phyloP scores from a whole-genome alignment of 2,113 vertebrate species.

The Coryphaenoides rupestris region DNA sequence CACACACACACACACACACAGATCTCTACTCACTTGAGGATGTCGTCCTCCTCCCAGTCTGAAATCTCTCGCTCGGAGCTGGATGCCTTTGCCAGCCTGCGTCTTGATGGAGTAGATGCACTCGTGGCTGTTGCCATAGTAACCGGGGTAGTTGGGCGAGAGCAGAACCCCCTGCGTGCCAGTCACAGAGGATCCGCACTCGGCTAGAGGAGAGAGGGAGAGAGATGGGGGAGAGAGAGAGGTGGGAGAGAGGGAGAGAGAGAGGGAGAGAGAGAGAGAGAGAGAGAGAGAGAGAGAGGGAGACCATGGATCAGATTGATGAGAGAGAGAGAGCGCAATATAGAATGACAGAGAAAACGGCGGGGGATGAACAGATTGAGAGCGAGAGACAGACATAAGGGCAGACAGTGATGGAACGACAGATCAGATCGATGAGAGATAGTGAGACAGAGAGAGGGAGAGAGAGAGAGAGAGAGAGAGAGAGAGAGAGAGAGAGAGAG shows the following conservation, averaged over 20 bases:
- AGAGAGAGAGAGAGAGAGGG: not conserved
- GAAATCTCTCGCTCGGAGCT: constrained; percentile 88
- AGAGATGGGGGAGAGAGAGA: constrained; percentile 27
- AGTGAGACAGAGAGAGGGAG: too few species aligned
- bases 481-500: constrained; percentile 34
- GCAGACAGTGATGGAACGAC: too few species aligned
- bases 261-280: not conserved
- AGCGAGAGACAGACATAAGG: not conserved
- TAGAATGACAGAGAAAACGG: not conserved
- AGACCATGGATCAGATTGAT: not conserved
- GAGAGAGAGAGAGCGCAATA: not conserved
- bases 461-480: constrained; percentile 2
- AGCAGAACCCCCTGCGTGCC: constrained; percentile 94
- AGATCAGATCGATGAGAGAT: not conserved
- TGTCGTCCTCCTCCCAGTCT: constrained; percentile 86
- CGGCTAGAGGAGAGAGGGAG: constrained; percentile 74
- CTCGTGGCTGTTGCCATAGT: constrained; percentile 94
- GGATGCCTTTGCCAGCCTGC: constrained; percentile 94
- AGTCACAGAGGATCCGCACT: constrained; percentile 94
- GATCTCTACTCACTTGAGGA: constrained; percentile 83
- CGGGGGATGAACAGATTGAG: not conserved
- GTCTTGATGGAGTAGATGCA: constrained; percentile 99
- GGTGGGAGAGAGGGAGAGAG: constrained; percentile 3
- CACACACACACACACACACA: constrained; percentile 9
- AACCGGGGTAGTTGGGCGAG: constrained; percentile 95